Percentiles rank a stretch among this genome's conserved stretches.
Evolutionary conservation across 2,888 invertebrate species (phyloP).

Genomic region (Cosmia trapezina): DNA sequence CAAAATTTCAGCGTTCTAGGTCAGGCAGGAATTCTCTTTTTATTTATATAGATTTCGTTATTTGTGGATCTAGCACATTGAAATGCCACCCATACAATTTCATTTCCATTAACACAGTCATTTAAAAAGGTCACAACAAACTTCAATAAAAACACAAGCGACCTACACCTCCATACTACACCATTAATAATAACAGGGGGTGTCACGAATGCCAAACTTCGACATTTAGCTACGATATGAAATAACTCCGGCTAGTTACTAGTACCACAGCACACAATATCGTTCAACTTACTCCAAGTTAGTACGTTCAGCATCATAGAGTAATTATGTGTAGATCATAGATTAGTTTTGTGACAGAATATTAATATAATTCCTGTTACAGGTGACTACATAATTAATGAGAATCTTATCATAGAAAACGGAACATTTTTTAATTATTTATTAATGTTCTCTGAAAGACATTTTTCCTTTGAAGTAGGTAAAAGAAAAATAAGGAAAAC

Average conservation of each 20-base stretch:
- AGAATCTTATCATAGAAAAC: not conserved
- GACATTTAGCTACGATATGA: conserved; percentile 58
- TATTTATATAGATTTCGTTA: too few relatives aligned
- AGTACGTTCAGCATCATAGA: conserved; percentile 11
- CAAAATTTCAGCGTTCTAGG: too few relatives aligned
- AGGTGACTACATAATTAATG: not conserved
- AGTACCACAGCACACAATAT: conserved; percentile 35
- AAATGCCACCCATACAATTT: conserved; percentile 29
- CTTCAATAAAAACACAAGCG: conserved; percentile 31
- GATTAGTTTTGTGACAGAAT: conserved; percentile 6
- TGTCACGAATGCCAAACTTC: conserved; percentile 49
- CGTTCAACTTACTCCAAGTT: conserved; percentile 33
- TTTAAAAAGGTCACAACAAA: conserved; percentile 36
- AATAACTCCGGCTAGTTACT: conserved; percentile 46
- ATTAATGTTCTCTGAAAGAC: not conserved
- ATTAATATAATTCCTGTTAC: not conserved
- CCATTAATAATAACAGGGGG: conserved; percentile 43
- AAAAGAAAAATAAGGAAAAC: not conserved
- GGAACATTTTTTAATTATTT: too few relatives aligned
- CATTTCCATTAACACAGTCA: conserved; percentile 13
- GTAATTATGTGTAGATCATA: conserved; percentile 23
- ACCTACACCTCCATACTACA: conserved; percentile 28
- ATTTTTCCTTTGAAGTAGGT: not conserved
- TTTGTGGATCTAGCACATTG: not conserved
- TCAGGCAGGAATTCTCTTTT: too few relatives aligned